Evolutionary conservation across 2,888 invertebrate genomes (phyloP), one percentile per base, ranked within the genome.

Genomic region (Argyresthia goedartella): DNA sequence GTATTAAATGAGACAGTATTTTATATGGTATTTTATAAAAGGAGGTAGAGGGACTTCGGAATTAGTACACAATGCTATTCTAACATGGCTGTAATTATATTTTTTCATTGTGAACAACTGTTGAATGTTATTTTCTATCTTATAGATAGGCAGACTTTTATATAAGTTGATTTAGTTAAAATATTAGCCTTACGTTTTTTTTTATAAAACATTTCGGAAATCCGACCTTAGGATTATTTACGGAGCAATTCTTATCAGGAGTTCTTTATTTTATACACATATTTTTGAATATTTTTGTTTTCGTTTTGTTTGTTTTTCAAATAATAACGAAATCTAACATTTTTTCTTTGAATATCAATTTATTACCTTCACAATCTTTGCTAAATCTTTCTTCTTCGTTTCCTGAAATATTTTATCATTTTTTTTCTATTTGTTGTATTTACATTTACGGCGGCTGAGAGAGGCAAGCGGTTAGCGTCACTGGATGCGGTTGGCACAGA

Each of bases 21-120:
- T n/a, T 71, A 25, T 25, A 25, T 25, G 25, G 25, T 25, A 25
- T 25, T 25, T 59, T 64, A 65, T 66, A 66, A 68, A 68, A 71
- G 64, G 57, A 53, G 14, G 43, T 44, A 64, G 67, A 69, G 71
- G 62, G 71, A 77, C 75, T 75, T 72, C 67, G 63, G 64, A 66
- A 61, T 64, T 75, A 81, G 85, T 84, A 81, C 81, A 80, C 84
- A 53, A 80, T 71, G 51, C 60, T 59, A 54, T 63, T 81, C 81
- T 80, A 80, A 80, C 81, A 78, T 82, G 63, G 55, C 62, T 66
- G 69, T 64, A 55, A 53, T 34, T 54, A 52, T 56, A 54, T 65
- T 57, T 14, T 36, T 13, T 36, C n/a, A 36, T 48, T 48, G 15
- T 35, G 14, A 35, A 58, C 62, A 65, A 57, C 62, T 66, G 36